Base-by-base conservation (phyloP, 1,140 invertebrate species). In the Delia radicum region DNA sequence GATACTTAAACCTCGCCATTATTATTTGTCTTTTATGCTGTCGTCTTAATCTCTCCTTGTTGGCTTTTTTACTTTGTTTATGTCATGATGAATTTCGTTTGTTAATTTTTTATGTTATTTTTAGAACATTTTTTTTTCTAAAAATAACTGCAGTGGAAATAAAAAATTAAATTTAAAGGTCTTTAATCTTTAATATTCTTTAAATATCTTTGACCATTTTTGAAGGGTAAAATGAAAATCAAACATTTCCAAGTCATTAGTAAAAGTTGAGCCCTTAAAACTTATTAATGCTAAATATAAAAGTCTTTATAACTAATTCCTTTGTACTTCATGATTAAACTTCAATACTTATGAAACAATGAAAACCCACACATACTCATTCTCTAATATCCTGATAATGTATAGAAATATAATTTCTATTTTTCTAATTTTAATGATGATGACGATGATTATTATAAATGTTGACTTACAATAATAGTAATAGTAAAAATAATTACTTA, bases 401-500 rank as follows among this genome's bases (percentile, higher is more conserved):
- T 42, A 13, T 10, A 55, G 18, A 55, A 55, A n/a, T 21, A 55
- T 55, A 21, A 18, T n/a, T 55, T 55, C 24, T 55, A 55, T 55
- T 55, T 55, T 55, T 55, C 8, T 55, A 55, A 8, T 55, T 55
- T 55, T 55, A 55, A 55, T 55, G 29, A 31, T 69, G 65, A 6
- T 69, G 65, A 33, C 18, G 26, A 65, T 65, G 31, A 69, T 69
- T 18, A 69, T 69, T 69, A 69, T 69, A 69, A 69, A 69, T 69
- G 65, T 69, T 69, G 31, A 69, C 65, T 69, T 69, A 33, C 65
- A 69, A 69, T 31, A 67, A 15, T 31, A 67, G 12, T 26, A 63
- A 69, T 69, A n/a, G 37, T 24, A 37, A 69, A 69, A 69, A 69
- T 69, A 69, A 69, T 69, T 69, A 69, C 65, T 33, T 33, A 69